phyloP scores from a whole-genome alignment of 1,140 invertebrate genomes.

The Tenebrio molitor region DNA sequence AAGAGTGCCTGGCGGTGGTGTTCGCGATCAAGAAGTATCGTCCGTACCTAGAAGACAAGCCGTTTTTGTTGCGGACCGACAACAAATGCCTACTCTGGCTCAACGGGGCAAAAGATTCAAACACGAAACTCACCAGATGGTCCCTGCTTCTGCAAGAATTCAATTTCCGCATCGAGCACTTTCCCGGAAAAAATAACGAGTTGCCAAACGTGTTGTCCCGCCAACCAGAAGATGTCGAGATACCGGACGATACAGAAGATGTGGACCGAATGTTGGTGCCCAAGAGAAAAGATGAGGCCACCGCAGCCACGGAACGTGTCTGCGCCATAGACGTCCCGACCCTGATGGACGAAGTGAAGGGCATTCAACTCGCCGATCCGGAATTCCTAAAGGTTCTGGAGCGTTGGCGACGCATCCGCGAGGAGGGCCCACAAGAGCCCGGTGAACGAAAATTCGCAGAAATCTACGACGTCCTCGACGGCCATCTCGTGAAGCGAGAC shows the following conservation, averaged over 20 bases:
- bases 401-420: too few species aligned
- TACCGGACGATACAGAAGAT: background rate
- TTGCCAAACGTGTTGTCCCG: constrained; percentile 53
- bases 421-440: too few species aligned
- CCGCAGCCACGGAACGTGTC: too few species aligned
- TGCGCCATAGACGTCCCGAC: too few species aligned
- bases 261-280: background rate
- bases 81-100: constrained; percentile 57
- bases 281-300: background rate
- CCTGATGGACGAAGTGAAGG: too few species aligned
- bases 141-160: constrained; percentile 56
- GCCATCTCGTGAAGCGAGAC: too few species aligned
- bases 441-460: too few species aligned
- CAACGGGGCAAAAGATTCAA: constrained; percentile 46
- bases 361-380: too few species aligned
- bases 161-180: constrained; percentile 52
- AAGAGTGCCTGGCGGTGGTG: constrained; percentile 67
- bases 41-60: constrained; percentile 57
- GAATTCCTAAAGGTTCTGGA: too few species aligned
- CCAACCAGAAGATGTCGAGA: background rate
- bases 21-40: constrained; percentile 64
- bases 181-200: constrained; percentile 54
- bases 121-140: constrained; percentile 60
- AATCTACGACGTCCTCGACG: too few species aligned
- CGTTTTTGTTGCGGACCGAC: constrained; percentile 46